phyloP scores from a whole-genome alignment of 2,797 vertebrate species.

The Pseudochaenichthys georgianus region DNA sequence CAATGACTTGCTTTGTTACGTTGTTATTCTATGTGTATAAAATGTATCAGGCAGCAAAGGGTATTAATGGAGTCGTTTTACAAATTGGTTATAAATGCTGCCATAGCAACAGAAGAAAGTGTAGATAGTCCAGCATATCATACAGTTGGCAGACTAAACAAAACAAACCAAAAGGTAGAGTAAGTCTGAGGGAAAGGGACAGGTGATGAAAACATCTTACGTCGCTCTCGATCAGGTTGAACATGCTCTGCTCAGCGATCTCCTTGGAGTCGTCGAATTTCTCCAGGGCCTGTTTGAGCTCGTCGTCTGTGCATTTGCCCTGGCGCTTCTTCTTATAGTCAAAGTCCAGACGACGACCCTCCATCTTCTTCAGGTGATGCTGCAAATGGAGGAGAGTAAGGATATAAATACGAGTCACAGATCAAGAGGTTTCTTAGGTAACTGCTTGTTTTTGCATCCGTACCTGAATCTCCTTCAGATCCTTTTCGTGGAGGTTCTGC shows the following conservation, averaged over 20 bases:
- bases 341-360: constrained; percentile 97
- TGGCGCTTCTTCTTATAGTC: constrained; percentile 99
- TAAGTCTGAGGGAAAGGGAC: too few species aligned
- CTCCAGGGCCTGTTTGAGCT: constrained; percentile 95
- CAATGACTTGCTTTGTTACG: neutral
- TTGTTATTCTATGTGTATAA: neutral
- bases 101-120: neutral
- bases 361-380: constrained; percentile 98
- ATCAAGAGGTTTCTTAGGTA: neutral
- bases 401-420: neutral
- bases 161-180: neutral
- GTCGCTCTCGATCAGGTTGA: constrained; percentile 97
- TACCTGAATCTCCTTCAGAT: constrained; percentile 98
- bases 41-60: too few species aligned
- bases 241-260: constrained; percentile 98
- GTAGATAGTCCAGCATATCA: neutral
- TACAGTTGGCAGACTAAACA: neutral
- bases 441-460: neutral
- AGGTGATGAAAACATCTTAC: constrained; percentile 77
- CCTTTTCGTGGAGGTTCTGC: constrained; percentile 97
- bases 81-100: neutral
- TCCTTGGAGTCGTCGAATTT: constrained; percentile 99
- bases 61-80: too few species aligned
- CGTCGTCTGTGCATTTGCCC: constrained; percentile 95
- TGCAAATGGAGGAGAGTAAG: constrained; percentile 63